Evolutionary conservation across 1,140 invertebrate genomes (phyloP).

Genomic region (Rhopalosiphum maidis): DNA sequence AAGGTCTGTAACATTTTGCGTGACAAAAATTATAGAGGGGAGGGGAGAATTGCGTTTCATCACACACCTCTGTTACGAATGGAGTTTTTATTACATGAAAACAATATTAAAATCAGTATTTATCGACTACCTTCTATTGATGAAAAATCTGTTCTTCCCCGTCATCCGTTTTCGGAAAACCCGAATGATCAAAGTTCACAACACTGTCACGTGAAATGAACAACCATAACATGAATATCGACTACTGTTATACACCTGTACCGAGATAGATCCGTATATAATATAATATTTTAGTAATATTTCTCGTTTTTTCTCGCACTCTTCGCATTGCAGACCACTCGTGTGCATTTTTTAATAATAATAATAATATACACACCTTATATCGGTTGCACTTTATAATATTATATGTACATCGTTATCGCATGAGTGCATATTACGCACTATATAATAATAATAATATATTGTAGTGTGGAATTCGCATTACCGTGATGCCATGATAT

Average conservation of each 20-base stretch:
- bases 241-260: not conserved
- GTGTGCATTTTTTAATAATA: not conserved
- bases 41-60: not conserved
- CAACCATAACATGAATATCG: not conserved
- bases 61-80: not conserved
- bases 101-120: not conserved
- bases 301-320: not conserved
- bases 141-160: not conserved
- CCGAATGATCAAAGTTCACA: not conserved
- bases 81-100: not conserved
- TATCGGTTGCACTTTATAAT: conserved; percentile 9
- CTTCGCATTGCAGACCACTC: not conserved
- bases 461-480: not conserved
- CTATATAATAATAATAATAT: not conserved
- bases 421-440: conserved; percentile 2
- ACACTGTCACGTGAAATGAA: too few relatives aligned
- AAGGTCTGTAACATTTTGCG: too few relatives aligned
- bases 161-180: not conserved
- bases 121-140: not conserved
- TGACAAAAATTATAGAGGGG: too few relatives aligned
- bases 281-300: not conserved
- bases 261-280: not conserved
- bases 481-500: not conserved
- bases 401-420: conserved; percentile 33
- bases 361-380: conserved; percentile 13